Base-by-base conservation (phyloP, 2,113 vertebrate species). In the Nanorana parkeri region DNA sequence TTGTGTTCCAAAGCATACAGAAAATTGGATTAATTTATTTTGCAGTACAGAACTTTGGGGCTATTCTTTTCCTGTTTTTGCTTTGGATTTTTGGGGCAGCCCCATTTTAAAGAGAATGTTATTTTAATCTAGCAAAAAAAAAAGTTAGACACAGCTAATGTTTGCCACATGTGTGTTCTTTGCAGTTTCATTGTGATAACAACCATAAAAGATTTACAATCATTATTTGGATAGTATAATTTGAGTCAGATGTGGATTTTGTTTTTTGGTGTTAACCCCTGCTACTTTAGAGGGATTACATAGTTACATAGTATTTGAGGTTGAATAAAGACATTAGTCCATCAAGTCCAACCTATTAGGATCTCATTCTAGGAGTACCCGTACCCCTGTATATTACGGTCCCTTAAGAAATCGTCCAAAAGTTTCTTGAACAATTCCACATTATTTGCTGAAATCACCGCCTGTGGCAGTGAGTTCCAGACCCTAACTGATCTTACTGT, bases 191-290 rank as follows among this genome's bases (percentile, higher is more conserved):
- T 69, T 79, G 65, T 55, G 65, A 79, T 68, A 69, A 78, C 54
- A 68, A 56, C 64, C 64, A 68, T 68, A 78, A 47, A 78, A 79
- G 77, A 79, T 79, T 79, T 79, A 79, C 66, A 79, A 60, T 58
- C 65, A 68, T 56, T 68, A 79, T 68, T 79, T 79, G 66, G 54
- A 60, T 68, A 79, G 77, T 69, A 23, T 79, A 68, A 79, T 68
- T 54, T 79, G 66, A 36, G 5, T 68, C 77, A 79, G 77, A 79
- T 68, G 77, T 60, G 58, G 26, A 11, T 17, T 55, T 41, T 54
- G n/a, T 26, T 29, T 56, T 66, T 66, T 56, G 32, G 11, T 36
- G 29, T 69, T 60, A 68, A 79, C 77, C 65, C 32, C 3, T 10
- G 63, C 13, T 36, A 20, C 19, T 66, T 36, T 6, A 54, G 20